Evolutionary conservation across 2,113 vertebrate species (phyloP).

Genomic region (Sturnira hondurensis): DNA sequence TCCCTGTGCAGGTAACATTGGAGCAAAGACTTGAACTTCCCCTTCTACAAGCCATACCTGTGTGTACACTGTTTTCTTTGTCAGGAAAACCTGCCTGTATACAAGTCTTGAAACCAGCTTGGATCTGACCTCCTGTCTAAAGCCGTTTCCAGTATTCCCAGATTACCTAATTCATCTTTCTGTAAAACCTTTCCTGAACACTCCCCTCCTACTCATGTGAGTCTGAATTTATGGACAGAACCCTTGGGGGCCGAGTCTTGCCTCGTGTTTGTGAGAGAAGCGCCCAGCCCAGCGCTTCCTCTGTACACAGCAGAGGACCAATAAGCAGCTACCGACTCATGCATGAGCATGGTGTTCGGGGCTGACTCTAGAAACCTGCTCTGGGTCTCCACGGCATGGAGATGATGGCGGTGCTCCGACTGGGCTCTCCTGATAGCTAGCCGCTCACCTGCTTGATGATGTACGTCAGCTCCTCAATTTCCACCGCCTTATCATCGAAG

Average conservation of each 20-base stretch:
- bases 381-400: background rate
- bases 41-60: background rate
- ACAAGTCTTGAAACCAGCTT: background rate
- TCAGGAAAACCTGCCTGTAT: background rate
- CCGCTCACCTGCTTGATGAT: constrained; percentile 91
- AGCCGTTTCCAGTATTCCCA: background rate
- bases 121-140: background rate
- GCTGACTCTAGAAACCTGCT: background rate
- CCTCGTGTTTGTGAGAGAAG: background rate
- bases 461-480: constrained; percentile 94
- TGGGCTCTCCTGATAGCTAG: background rate
- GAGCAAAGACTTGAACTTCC: background rate
- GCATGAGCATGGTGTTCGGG: background rate
- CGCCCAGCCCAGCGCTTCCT: background rate
- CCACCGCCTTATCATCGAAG: constrained; percentile 93
- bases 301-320: background rate
- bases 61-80: background rate
- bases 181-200: background rate
- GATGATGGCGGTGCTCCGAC: background rate
- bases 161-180: background rate
- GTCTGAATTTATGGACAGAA: background rate
- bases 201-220: background rate
- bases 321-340: background rate
- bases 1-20: background rate
- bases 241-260: background rate